Evolutionary conservation across 1,140 invertebrate genomes (phyloP).

Genomic region (Littorina saxatilis): DNA sequence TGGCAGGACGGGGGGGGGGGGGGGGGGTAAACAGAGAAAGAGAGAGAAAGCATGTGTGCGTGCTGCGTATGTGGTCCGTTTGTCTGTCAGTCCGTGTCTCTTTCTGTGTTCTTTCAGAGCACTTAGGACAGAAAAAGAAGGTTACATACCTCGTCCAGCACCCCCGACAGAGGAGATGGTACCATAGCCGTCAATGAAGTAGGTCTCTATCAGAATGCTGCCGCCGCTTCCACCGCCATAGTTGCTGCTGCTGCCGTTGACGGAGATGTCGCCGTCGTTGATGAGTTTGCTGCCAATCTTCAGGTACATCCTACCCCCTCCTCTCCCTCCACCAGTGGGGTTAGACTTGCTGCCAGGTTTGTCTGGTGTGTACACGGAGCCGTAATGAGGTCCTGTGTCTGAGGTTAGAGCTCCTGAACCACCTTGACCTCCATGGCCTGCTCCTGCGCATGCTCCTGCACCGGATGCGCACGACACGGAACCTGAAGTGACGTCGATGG

Average conservation of each 20-base stretch:
- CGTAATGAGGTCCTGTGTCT: conserved; percentile 53
- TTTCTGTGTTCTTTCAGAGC: no score
- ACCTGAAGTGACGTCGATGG: conserved; percentile 55
- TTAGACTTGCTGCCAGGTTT: conserved; percentile 60
- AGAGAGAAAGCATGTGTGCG: no score
- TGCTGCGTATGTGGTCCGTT: no score
- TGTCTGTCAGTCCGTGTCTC: no score
- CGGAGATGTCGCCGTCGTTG: conserved; percentile 64
- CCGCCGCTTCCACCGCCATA: conserved; percentile 66
- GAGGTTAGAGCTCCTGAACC: conserved; percentile 40
- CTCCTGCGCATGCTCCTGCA: conserved; percentile 43
- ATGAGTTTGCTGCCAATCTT: conserved; percentile 54
- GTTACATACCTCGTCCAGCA: conserved; percentile 28
- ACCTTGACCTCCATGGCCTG: conserved; percentile 62
- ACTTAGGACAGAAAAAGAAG: no score
- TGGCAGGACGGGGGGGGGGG: no score
- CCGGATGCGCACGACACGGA: conserved; percentile 27
- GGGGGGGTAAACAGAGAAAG: no score
- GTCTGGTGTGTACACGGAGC: conserved; percentile 61
- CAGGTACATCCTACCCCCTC: conserved; percentile 60
- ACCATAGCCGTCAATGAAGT: conserved; percentile 62
- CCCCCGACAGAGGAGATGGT: conserved; percentile 61
- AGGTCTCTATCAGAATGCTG: conserved; percentile 61
- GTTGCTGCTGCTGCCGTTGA: conserved; percentile 53
- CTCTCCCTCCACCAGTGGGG: conserved; percentile 49